These are phyloP conservation scores for Heliconius sara DNA, from an alignment of 2,888 invertebrate genomes.

Conservation along the genomic window DNA sequence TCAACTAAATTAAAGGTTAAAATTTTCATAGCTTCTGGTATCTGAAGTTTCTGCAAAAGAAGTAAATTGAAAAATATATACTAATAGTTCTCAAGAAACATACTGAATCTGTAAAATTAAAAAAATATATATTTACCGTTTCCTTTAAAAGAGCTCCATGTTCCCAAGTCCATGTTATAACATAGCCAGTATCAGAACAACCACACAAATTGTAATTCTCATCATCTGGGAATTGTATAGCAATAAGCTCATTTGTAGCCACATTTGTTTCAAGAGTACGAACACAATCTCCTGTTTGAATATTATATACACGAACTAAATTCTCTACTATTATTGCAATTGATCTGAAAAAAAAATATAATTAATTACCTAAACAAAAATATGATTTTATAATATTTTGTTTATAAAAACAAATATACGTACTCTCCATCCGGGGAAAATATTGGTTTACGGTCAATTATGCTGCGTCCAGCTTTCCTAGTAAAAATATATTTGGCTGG, in stretches of 20 bases:
- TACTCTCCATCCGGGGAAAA: conserved; percentile 81
- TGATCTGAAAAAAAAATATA: conserved; percentile 61
- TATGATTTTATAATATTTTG: neutral
- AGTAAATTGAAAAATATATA: conserved; percentile 8
- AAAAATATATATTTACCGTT: conserved; percentile 59
- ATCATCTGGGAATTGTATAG: conserved; percentile 70
- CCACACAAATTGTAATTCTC: conserved; percentile 76
- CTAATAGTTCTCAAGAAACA: neutral
- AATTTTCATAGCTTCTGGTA: conserved; percentile 58
- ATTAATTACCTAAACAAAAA: neutral
- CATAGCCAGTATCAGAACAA: conserved; percentile 68
- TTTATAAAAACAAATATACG: conserved; percentile 50
- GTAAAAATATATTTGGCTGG: conserved; percentile 65
- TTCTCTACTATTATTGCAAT: conserved; percentile 76
- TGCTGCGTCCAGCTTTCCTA: conserved; percentile 78
- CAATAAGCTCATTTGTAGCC: conserved; percentile 62
- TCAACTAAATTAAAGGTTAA: conserved; percentile 72
- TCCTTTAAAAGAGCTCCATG: conserved; percentile 77
- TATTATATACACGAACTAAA: conserved; percentile 73
- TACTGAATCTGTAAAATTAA: neutral
- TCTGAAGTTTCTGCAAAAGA: conserved; percentile 65
- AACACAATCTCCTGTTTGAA: conserved; percentile 74
- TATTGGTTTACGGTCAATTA: conserved; percentile 73
- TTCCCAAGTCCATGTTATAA: conserved; percentile 79
- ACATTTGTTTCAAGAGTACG: conserved; percentile 73